Percentiles rank a stretch among this genome's conserved stretches.
These are phyloP conservation scores for Piezodorus guildinii DNA, from an alignment of 1,140 invertebrate genomes.

Conservation along the genomic window DNA sequence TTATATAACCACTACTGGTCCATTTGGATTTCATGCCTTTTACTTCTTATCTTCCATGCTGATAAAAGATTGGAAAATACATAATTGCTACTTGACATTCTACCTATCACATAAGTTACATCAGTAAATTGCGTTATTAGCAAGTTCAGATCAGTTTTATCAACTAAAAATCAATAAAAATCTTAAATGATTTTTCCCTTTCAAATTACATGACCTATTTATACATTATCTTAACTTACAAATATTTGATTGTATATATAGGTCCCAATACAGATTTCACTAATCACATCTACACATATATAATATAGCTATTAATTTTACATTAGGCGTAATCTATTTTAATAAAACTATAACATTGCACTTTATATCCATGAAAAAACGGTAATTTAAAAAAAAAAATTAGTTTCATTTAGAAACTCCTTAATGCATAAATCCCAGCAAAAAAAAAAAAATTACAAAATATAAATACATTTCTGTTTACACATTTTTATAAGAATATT, in stretches of 20 bases:
- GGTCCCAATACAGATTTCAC: constrained; percentile 16
- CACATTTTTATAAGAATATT: too few relatives aligned
- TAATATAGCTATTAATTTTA: not conserved
- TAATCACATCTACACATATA: constrained; percentile 20
- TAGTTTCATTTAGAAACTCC: too few relatives aligned
- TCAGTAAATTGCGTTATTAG: not conserved
- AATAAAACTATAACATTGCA: constrained; percentile 2
- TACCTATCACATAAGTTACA: constrained; percentile 8
- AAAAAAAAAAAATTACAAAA: not conserved
- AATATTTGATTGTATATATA: constrained; percentile 21
- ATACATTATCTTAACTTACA: constrained; percentile 11
- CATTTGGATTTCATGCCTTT: not conserved
- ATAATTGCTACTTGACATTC: not conserved
- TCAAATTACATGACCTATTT: not conserved
- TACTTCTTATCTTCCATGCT: too few relatives aligned
- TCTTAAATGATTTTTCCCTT: too few relatives aligned
- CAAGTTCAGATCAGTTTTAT: constrained; percentile 6
- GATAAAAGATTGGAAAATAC: too few relatives aligned
- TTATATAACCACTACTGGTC: constrained; percentile 1
- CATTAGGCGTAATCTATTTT: constrained; percentile 10
- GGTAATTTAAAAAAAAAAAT: not conserved
- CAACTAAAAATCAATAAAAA: not conserved
- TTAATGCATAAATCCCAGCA: constrained; percentile 4
- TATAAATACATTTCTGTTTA: not conserved
- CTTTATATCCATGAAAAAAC: not conserved